phyloP scores from a whole-genome alignment of 2,888 invertebrate genomes.

The Nycteola revayana region DNA sequence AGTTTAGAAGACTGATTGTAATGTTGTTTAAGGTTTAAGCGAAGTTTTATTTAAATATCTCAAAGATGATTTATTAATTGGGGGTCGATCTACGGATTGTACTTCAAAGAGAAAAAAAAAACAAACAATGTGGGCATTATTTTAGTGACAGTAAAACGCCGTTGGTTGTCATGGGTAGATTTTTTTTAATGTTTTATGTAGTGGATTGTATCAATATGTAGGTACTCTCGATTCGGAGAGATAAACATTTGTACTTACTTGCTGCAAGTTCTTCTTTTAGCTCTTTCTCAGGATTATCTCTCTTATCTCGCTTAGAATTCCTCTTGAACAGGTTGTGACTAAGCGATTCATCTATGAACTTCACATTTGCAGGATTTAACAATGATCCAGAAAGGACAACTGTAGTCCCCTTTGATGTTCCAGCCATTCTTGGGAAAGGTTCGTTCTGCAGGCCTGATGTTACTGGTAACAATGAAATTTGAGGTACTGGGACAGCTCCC shows the following conservation, averaged over 20 bases:
- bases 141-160: too few relatives aligned
- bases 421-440: slow-evolving; percentile 40
- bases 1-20: too few relatives aligned
- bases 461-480: slow-evolving; percentile 37
- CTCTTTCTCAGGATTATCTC: slow-evolving; percentile 75
- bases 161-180: too few relatives aligned
- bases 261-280: slow-evolving; percentile 44
- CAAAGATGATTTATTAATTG: too few relatives aligned
- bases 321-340: slow-evolving; percentile 78
- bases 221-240: too few relatives aligned
- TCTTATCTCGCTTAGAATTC: slow-evolving; percentile 69
- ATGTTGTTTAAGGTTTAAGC: too few relatives aligned
- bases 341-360: slow-evolving; percentile 81
- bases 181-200: too few relatives aligned
- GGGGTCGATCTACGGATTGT: too few relatives aligned
- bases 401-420: slow-evolving; percentile 56
- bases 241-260: slow-evolving; percentile 34
- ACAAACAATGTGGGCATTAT: too few relatives aligned
- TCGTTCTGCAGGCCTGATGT: slow-evolving; percentile 31
- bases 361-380: slow-evolving; percentile 83
- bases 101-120: too few relatives aligned
- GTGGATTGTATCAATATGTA: too few relatives aligned
- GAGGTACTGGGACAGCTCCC: slow-evolving; percentile 29
- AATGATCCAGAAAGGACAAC: slow-evolving; percentile 67
- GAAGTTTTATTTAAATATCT: too few relatives aligned